Conservation (phyloP, 2,797 vertebrate species). For the Nothura maculosa region DNA sequence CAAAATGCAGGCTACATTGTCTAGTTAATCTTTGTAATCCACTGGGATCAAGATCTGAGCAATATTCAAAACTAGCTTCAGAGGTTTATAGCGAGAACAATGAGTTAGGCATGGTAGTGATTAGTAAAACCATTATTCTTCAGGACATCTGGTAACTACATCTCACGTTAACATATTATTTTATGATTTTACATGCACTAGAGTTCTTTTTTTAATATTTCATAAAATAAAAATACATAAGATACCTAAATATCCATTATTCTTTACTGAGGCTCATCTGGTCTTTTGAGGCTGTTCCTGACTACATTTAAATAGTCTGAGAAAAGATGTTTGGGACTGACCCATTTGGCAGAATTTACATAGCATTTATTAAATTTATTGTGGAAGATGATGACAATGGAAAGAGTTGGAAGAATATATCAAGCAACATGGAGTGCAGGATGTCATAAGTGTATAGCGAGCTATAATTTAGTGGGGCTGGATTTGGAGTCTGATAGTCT, state of each 20-base stretch:
- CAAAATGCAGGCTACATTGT: background rate
- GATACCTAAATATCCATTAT: background rate
- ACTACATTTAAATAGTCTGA: background rate
- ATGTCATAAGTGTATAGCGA: background rate
- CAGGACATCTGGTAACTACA: background rate
- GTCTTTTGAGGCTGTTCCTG: background rate
- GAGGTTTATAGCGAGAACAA: slow-evolving; percentile 9
- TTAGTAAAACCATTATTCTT: background rate
- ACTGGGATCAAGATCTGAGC: background rate
- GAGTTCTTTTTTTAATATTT: background rate
- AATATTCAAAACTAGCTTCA: background rate
- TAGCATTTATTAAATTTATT: background rate
- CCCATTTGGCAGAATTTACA: background rate
- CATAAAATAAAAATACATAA: background rate
- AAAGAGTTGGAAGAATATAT: background rate
- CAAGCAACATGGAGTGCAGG: background rate
- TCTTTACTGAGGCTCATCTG: background rate
- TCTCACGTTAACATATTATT: background rate
- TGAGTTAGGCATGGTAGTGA: background rate
- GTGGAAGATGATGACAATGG: background rate
- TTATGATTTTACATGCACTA: background rate
- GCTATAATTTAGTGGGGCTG: background rate
- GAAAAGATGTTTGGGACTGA: background rate
- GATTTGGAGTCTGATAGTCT: too few relatives aligned
- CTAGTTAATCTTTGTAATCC: background rate